Evolutionary conservation across 2,888 invertebrate species (phyloP).

Genomic region (Cheilosia variabilis): DNA sequence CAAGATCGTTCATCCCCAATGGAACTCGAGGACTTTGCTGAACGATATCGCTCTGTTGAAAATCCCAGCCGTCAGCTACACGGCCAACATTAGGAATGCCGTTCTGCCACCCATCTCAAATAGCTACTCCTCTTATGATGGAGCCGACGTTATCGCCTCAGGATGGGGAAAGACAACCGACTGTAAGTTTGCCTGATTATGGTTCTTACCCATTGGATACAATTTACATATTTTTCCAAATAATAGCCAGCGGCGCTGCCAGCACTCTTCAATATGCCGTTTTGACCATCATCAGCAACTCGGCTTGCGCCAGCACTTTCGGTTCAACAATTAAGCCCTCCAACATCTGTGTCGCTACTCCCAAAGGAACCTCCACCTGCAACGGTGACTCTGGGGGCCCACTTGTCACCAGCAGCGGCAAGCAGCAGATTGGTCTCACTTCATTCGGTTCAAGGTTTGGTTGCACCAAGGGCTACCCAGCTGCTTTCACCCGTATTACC

Average conservation of each 20-base stretch:
- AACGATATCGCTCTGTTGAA: conserved; percentile 73
- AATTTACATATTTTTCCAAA: not conserved
- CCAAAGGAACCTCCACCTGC: conserved; percentile 61
- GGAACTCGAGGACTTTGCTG: conserved; percentile 43
- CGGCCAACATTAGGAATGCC: conserved; percentile 52
- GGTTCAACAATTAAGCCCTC: conserved; percentile 67
- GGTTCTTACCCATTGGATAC: not conserved
- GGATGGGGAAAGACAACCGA: conserved; percentile 58
- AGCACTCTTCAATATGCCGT: conserved; percentile 76
- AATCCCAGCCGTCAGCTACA: conserved; percentile 70
- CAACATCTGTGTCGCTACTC: conserved; percentile 75
- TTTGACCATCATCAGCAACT: conserved; percentile 77
- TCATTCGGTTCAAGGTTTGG: conserved; percentile 23
- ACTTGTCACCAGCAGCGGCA: conserved; percentile 1
- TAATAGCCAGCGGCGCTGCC: conserved; percentile 62
- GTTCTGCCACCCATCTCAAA: conserved; percentile 23
- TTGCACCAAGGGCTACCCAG: conserved; percentile 35
- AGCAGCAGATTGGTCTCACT: conserved; percentile 19
- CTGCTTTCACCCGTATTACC: conserved; percentile 79
- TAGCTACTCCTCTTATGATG: not conserved
- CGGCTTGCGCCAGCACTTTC: conserved; percentile 76
- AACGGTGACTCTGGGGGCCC: conserved; percentile 56
- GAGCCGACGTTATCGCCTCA: conserved; percentile 12
- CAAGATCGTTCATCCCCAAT: conserved; percentile 50
- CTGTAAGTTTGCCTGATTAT: conserved; percentile 13